Conservation (phyloP, 2,113 vertebrate species). For the Numida meleagris region DNA sequence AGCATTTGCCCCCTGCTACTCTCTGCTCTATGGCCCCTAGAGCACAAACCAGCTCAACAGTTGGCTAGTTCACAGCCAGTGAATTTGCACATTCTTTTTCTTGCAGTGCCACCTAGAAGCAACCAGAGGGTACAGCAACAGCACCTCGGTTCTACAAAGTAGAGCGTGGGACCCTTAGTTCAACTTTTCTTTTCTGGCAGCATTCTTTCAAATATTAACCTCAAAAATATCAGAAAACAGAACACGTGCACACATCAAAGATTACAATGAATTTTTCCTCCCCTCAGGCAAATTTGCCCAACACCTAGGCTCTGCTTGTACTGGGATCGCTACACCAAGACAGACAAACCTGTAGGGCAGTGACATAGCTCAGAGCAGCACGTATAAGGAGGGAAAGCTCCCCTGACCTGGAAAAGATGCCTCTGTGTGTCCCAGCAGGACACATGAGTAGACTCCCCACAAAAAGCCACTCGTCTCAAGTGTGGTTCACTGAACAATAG, state of each 20-base stretch:
- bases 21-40: background rate
- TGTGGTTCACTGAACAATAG: background rate
- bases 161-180: background rate
- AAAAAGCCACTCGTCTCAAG: background rate
- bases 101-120: conserved; percentile 69
- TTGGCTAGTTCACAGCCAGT: background rate
- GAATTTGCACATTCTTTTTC: conserved; percentile 18
- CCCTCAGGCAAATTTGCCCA: background rate
- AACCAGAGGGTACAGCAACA: conserved; percentile 30
- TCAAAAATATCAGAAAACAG: background rate
- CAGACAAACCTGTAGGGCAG: background rate
- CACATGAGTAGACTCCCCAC: background rate
- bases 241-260: conserved; percentile 13
- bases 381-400: background rate
- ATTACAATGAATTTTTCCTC: background rate
- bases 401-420: background rate
- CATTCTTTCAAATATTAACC: background rate
- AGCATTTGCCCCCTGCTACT: background rate
- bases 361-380: background rate
- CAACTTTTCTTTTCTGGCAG: background rate
- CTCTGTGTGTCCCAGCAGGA: background rate
- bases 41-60: background rate
- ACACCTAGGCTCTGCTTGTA: background rate
- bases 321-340: background rate
- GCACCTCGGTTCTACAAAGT: background rate